Conservation (phyloP, 2,888 invertebrate species). For the Priocnemis perturbator region DNA sequence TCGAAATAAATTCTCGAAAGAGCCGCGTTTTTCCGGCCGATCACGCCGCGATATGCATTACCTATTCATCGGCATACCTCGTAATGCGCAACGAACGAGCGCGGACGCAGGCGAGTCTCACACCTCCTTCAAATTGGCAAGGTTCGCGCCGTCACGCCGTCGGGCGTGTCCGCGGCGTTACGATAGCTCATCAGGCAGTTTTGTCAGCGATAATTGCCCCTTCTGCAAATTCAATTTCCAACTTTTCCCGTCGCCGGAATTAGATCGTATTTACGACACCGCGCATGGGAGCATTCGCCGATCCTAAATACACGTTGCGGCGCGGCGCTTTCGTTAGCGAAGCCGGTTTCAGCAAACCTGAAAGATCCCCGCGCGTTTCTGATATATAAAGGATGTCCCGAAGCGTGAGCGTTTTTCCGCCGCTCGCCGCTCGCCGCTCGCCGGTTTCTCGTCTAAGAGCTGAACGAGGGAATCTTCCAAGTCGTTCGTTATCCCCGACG, state of each 20-base stretch:
- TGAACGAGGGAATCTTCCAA: slow-evolving; percentile 24
- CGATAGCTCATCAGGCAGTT: too few relatives aligned
- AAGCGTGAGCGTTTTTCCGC: slow-evolving; percentile 32
- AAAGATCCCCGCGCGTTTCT: slow-evolving; percentile 21
- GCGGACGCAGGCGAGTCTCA: too few relatives aligned
- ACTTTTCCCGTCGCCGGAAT: background rate
- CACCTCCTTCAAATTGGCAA: too few relatives aligned
- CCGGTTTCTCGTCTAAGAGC: slow-evolving; percentile 32
- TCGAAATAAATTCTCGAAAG: too few relatives aligned
- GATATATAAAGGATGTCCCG: slow-evolving; percentile 33
- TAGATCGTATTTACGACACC: slow-evolving; percentile 4
- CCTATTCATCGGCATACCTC: too few relatives aligned
- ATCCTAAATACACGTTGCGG: background rate
- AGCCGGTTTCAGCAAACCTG: slow-evolving; percentile 36
- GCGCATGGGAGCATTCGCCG: slow-evolving; percentile 1
- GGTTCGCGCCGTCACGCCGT: too few relatives aligned
- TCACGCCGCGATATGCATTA: too few relatives aligned
- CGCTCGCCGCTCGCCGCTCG: slow-evolving; percentile 17
- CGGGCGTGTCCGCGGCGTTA: too few relatives aligned
- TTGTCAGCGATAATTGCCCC: background rate
- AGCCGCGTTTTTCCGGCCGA: too few relatives aligned
- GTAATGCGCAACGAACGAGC: too few relatives aligned
- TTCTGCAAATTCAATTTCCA: slow-evolving; percentile 11
- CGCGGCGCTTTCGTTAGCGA: slow-evolving; percentile 28
- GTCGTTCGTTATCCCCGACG: slow-evolving; percentile 36